Conservation (phyloP, 64 coral and sea anemone species). For the Montipora sp. region DNA sequence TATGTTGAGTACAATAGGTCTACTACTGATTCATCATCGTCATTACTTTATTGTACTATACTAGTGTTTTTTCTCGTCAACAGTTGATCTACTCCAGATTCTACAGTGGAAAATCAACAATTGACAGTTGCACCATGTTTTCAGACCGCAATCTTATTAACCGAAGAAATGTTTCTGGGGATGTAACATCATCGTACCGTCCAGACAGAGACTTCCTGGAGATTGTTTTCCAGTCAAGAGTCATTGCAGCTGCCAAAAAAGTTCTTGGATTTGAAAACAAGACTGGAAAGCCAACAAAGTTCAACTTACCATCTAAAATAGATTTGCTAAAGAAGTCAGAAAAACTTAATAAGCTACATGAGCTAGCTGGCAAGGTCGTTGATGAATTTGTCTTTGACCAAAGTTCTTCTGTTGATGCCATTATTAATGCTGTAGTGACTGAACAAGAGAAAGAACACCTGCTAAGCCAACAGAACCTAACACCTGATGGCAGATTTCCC, state of each 20-base stretch:
- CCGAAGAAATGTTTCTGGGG: conserved; percentile 55
- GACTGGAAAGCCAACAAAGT: conserved; percentile 32
- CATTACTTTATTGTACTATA: neutral
- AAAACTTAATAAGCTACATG: conserved; percentile 61
- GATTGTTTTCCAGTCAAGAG: conserved; percentile 64
- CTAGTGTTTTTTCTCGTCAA: neutral
- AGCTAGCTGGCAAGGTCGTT: conserved; percentile 54
- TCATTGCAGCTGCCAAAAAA: conserved; percentile 62
- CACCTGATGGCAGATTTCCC: conserved; percentile 47
- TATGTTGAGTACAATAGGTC: neutral
- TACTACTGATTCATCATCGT: neutral
- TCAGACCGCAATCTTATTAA: conserved; percentile 72
- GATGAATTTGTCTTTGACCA: conserved; percentile 62
- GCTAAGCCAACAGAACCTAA: conserved; percentile 56
- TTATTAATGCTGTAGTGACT: conserved; percentile 33
- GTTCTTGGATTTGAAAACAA: conserved; percentile 60
- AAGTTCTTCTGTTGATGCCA: neutral
- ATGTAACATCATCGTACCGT: conserved; percentile 47
- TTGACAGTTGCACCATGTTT: conserved; percentile 75
- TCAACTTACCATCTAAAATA: conserved; percentile 35
- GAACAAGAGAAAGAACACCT: conserved; percentile 48
- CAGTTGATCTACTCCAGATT: conserved; percentile 74
- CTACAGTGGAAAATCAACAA: conserved; percentile 68
- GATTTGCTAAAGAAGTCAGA: conserved; percentile 59
- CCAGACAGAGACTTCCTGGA: conserved; percentile 71